Conservation (phyloP, 1,140 invertebrate genomes). For the Pachyrhynchus sulphureomaculatus region DNA sequence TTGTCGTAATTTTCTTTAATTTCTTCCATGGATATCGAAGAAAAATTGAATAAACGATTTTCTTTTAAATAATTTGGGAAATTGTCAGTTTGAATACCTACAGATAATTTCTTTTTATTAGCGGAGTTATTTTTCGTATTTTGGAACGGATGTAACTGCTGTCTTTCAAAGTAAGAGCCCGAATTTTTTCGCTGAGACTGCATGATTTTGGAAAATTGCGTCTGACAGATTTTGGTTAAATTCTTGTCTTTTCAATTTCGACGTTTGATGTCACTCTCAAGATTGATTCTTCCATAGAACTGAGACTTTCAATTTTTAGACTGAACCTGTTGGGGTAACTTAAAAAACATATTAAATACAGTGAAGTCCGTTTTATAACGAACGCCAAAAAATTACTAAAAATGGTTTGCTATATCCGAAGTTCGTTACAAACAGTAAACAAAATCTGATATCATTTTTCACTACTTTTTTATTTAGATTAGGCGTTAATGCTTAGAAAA, state of each 20-base stretch:
- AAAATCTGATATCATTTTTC: too few relatives aligned
- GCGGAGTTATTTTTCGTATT: not conserved
- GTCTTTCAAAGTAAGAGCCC: not conserved
- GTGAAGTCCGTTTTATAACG: too few relatives aligned
- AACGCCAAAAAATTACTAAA: too few relatives aligned
- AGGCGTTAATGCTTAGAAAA: too few relatives aligned
- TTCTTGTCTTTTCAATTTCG: not conserved
- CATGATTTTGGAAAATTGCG: not conserved
- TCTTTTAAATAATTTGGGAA: not conserved
- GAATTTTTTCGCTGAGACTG: slow-evolving; percentile 3
- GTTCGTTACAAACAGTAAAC: too few relatives aligned
- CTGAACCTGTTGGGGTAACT: too few relatives aligned
- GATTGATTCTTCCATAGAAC: not conserved
- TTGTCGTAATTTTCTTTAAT: slow-evolving; percentile 8
- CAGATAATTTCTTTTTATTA: slow-evolving; percentile 2
- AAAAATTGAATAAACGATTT: not conserved
- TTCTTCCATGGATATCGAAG: slow-evolving; percentile 1
- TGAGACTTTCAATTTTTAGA: too few relatives aligned
- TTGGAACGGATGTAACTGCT: not conserved
- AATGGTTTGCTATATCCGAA: too few relatives aligned
- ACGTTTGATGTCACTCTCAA: not conserved
- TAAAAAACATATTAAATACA: too few relatives aligned
- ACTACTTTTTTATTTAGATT: too few relatives aligned
- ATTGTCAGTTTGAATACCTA: slow-evolving; percentile 7
- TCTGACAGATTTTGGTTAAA: not conserved